These are phyloP conservation scores for Dinoponera quadriceps DNA, from an alignment of 1,140 invertebrate genomes.

Conservation along the genomic window DNA sequence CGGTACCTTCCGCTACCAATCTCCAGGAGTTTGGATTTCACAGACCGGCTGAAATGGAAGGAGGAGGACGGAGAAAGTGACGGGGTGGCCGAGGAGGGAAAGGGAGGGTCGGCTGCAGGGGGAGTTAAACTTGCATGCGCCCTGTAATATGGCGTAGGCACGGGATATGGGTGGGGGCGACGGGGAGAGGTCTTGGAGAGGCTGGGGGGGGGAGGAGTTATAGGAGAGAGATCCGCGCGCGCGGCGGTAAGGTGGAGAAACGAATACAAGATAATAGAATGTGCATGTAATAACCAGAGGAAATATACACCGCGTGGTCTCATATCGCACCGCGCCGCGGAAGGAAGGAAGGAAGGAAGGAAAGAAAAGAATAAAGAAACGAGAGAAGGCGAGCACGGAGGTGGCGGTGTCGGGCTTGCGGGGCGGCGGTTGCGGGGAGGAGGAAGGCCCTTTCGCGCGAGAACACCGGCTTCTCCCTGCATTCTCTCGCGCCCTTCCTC, in stretches of 20 bases:
- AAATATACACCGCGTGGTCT: conserved; percentile 77
- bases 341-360: conserved; percentile 68
- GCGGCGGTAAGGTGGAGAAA: conserved; percentile 63
- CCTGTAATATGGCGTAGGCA: conserved; percentile 77
- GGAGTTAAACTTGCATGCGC: conserved; percentile 78
- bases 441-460: conserved; percentile 29
- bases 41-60: conserved; percentile 71
- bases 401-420: too few species aligned
- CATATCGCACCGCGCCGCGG: conserved; percentile 65
- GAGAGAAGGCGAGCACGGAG: neutral
- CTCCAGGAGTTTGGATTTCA: conserved; percentile 77
- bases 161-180: conserved; percentile 55
- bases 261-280: conserved; percentile 82
- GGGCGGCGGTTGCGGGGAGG: neutral
- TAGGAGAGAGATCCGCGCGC: conserved; percentile 64
- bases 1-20: conserved; percentile 70
- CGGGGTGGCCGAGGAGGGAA: conserved; percentile 7
- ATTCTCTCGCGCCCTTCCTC: conserved; percentile 32
- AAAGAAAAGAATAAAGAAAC: conserved; percentile 70
- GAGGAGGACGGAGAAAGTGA: neutral
- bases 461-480: neutral
- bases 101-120: conserved; percentile 39
- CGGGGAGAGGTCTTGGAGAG: neutral
- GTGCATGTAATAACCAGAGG: conserved; percentile 82
- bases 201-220: conserved; percentile 20